Base-by-base conservation (phyloP, 2,797 vertebrate genomes). In the Ataeniobius toweri region DNA sequence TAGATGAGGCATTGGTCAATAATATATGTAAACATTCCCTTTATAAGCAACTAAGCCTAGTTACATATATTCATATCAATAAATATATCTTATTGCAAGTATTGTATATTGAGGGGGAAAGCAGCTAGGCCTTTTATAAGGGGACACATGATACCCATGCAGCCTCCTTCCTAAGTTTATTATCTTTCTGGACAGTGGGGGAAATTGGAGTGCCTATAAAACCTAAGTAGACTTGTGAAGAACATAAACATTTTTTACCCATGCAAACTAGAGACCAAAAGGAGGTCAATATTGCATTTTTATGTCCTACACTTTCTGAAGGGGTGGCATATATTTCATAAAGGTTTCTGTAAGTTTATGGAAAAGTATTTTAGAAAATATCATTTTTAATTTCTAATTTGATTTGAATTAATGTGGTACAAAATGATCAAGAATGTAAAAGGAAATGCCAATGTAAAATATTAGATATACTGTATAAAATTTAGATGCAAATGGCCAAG, bases 21-120 rank as follows among this genome's bases (percentile, higher is more conserved):
- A 69, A 73, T 5, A 51, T 78, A 76, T 44, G n/a, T 8, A 26
- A 82, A 84, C 75, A 78, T 80, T 90, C 86, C 90, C 81, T 79
- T 76, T 77, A 69, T 75, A 28, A 77, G 68, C 56, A 80, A 59
- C 31, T 59, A 12, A 46, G 67, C 41, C 5, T 13, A n/a, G 24
- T 69, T 69, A 24, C 41, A 46, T 46, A 6, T 69, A 46, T 6
- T 18, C 20, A 53, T 53, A 53, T 18, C 18, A 20, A 53, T 53
- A 70, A 5, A 44, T 41, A 16, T 55, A 73, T 58, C 41, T 72
- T 58, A 65, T 75, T 24, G 83, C 75, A 55, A 51, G 68, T 3
- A 36, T 58, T 70, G 28, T 39, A 68, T 72, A 68, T 68, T 78
- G 80, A 83, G 83, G 80, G 88, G 85, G 75, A 86, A 87, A 80